phyloP scores from a whole-genome alignment of 2,797 vertebrate species.

The Sebastes minor region DNA sequence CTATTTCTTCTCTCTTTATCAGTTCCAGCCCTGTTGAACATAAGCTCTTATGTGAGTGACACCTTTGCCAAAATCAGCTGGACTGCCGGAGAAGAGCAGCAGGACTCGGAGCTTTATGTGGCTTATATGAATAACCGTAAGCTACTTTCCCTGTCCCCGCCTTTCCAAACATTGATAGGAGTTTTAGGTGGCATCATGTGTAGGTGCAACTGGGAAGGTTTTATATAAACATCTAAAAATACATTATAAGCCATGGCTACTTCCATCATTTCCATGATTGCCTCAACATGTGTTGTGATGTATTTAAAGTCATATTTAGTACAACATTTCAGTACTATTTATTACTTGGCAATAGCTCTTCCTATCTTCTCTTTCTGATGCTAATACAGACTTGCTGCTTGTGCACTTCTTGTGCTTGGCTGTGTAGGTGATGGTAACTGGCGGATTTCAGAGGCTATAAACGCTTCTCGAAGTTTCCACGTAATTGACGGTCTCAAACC shows the following conservation, averaged over 20 bases:
- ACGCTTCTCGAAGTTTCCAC: conserved; percentile 89
- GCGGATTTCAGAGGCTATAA: conserved; percentile 88
- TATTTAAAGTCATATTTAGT: conserved; percentile 23
- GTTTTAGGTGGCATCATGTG: conserved; percentile 38
- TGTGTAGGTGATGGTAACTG: conserved; percentile 90
- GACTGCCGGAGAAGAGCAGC: conserved; percentile 76
- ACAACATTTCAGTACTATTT: not conserved
- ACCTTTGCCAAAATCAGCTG: conserved; percentile 87
- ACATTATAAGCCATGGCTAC: conserved; percentile 7
- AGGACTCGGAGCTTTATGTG: conserved; percentile 81
- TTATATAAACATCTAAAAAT: conserved; percentile 47
- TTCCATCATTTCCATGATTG: conserved; percentile 6
- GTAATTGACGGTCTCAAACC: conserved; percentile 89
- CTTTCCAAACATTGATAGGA: conserved; percentile 38
- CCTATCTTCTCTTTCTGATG: conserved; percentile 10
- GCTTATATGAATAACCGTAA: conserved; percentile 86
- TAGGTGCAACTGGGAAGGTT: conserved; percentile 26
- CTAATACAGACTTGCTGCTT: conserved; percentile 57
- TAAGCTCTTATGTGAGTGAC: conserved; percentile 84
- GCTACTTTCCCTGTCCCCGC: conserved; percentile 60
- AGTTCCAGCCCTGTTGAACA: conserved; percentile 82
- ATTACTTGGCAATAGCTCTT: not conserved
- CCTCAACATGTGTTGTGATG: conserved; percentile 11
- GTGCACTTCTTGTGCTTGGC: conserved; percentile 76
- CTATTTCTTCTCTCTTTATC: conserved; percentile 69